phyloP scores from a whole-genome alignment of 2,113 vertebrate genomes.

The Nothocercus julius region DNA sequence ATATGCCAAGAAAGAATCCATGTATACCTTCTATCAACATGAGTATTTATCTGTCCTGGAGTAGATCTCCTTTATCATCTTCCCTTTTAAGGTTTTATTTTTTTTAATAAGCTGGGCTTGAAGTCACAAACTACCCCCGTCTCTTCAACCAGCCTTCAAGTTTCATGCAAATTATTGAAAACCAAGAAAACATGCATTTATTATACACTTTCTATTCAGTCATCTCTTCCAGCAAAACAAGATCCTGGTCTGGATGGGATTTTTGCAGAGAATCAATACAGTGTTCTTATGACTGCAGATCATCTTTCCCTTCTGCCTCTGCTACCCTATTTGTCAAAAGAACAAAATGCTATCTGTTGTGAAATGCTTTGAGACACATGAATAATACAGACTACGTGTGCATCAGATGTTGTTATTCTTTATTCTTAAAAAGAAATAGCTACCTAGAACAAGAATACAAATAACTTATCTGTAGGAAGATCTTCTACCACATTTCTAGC shows the following conservation, averaged over 20 bases:
- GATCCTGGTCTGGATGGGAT: background rate
- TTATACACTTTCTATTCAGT: background rate
- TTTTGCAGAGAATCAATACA: background rate
- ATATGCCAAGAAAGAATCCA: background rate
- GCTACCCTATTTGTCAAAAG: background rate
- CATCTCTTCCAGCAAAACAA: fast-evolving
- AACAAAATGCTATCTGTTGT: background rate
- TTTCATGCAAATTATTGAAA: background rate
- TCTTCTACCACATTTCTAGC: background rate
- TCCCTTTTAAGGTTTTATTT: background rate
- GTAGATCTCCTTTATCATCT: background rate
- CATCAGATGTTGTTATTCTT: background rate
- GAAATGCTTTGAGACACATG: background rate
- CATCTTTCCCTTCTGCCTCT: background rate
- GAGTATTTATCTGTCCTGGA: background rate
- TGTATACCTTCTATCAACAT: background rate
- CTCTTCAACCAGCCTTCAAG: background rate
- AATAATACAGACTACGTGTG: background rate
- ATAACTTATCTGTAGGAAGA: background rate
- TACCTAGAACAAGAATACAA: background rate
- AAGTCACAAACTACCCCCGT: background rate
- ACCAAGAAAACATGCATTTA: background rate
- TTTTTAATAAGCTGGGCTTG: background rate
- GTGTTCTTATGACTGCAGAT: background rate
- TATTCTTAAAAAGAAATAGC: background rate